phyloP scores from a whole-genome alignment of 2,113 vertebrate genomes.

The Chaenogobius annularis region DNA sequence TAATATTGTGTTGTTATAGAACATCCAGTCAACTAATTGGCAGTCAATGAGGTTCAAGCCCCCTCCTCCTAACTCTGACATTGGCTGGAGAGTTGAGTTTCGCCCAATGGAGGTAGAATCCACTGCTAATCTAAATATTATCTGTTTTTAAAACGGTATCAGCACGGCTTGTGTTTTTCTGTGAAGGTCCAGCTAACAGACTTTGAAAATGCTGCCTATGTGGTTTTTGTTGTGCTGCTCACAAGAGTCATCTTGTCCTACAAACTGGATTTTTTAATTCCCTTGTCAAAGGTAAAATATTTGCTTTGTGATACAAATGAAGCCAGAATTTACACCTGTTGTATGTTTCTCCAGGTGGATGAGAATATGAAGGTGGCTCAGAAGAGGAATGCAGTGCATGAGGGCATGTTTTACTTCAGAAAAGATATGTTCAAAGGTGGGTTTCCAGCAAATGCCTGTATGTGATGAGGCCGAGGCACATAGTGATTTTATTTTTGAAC shows the following conservation, averaged over 20 bases:
- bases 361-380: conserved; percentile 97
- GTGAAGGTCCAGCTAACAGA: conserved; percentile 94
- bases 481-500: not conserved
- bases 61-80: conserved; percentile 97
- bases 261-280: conserved; percentile 96
- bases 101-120: conserved; percentile 94
- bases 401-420: conserved; percentile 93
- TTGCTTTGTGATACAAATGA: not conserved
- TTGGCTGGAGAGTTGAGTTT: conserved; percentile 98
- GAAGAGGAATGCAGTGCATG: conserved; percentile 90
- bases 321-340: not conserved
- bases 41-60: conserved; percentile 99
- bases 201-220: conserved; percentile 97
- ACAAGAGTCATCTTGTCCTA: conserved; percentile 97
- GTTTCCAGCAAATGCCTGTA: not conserved
- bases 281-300: conserved; percentile 89
- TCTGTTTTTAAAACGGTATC: not conserved
- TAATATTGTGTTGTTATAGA: conserved; percentile 74
- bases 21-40: conserved; percentile 98
- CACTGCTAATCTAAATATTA: not conserved
- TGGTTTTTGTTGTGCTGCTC: conserved; percentile 95
- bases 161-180: not conserved
- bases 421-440: conserved; percentile 97
- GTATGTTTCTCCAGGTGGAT: conserved; percentile 82
- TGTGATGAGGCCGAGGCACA: not conserved